These are phyloP conservation scores for Belgica antarctica DNA, from an alignment of 2,888 invertebrate species.

Conservation along the genomic window DNA sequence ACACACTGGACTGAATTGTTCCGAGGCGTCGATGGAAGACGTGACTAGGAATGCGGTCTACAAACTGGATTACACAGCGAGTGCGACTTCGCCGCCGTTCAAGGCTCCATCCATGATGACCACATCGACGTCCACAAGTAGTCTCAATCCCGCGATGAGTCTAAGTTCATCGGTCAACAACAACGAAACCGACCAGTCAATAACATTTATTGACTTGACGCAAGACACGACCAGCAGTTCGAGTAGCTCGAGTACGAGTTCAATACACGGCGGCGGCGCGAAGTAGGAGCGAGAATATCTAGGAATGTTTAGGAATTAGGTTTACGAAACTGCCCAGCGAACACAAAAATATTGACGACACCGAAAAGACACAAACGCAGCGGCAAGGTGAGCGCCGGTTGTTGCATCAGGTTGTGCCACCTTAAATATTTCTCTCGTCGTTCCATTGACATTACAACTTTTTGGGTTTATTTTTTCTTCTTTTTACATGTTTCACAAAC, in stretches of 20 bases:
- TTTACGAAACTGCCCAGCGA: too few relatives aligned
- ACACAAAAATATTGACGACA: too few relatives aligned
- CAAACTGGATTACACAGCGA: constrained; percentile 62
- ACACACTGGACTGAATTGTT: constrained; percentile 83
- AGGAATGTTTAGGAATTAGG: background rate
- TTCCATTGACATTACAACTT: background rate
- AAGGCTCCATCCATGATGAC: background rate
- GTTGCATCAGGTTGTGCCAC: constrained; percentile 3
- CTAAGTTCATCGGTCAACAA: too few relatives aligned
- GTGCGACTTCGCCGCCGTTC: constrained; percentile 19
- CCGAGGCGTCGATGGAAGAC: constrained; percentile 89
- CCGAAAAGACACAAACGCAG: too few relatives aligned
- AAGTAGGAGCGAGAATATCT: background rate
- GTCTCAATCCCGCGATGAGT: background rate
- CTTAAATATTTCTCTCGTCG: background rate
- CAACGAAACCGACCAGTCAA: background rate
- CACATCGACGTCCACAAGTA: background rate
- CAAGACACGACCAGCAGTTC: constrained; percentile 38
- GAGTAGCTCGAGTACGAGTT: constrained; percentile 24
- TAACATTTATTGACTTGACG: constrained; percentile 33
- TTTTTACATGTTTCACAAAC: background rate
- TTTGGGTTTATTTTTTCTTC: background rate
- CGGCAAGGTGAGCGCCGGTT: too few relatives aligned
- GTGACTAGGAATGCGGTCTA: constrained; percentile 74
- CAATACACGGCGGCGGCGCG: constrained; percentile 13